phyloP scores from a whole-genome alignment of 2,888 invertebrate species.

The Scaptomyza flava region DNA sequence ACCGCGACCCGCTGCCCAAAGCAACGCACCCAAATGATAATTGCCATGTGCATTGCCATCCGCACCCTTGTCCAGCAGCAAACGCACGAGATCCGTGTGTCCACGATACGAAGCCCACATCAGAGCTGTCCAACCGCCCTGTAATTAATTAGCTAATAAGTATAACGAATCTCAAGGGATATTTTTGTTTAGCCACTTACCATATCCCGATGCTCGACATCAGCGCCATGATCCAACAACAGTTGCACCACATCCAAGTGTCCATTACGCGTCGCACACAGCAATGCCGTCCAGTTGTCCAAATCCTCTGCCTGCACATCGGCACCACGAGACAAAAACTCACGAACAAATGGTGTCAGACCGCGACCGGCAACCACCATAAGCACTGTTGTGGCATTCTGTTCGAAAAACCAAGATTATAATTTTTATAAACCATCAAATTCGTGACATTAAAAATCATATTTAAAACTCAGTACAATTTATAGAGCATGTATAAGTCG shows the following conservation, averaged over 20 bases:
- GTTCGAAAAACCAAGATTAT: constrained; percentile 17
- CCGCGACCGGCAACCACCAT: constrained; percentile 96
- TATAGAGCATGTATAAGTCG: too few species aligned
- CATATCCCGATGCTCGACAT: constrained; percentile 94
- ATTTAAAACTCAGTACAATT: too few species aligned
- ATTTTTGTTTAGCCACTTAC: constrained; percentile 84
- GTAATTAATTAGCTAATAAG: constrained; percentile 23
- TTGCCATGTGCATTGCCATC: constrained; percentile 98
- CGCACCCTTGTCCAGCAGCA: constrained; percentile 93
- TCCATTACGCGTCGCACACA: constrained; percentile 96
- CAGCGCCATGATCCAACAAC: constrained; percentile 93
- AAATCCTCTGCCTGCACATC: constrained; percentile 96
- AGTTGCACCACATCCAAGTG: constrained; percentile 92
- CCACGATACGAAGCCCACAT: constrained; percentile 99
- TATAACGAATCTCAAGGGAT: not conserved
- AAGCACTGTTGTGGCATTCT: constrained; percentile 97
- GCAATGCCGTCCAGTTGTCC: constrained; percentile 96
- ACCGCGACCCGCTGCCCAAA: constrained; percentile 98
- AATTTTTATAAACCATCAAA: not conserved
- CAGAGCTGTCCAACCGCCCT: constrained; percentile 98
- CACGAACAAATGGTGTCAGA: constrained; percentile 91
- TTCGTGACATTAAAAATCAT: too few species aligned
- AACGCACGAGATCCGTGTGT: constrained; percentile 89
- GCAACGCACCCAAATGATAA: constrained; percentile 94
- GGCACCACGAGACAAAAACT: constrained; percentile 94